phyloP scores from a whole-genome alignment of 2,113 vertebrate genomes.

The Sebastes fasciatus region DNA sequence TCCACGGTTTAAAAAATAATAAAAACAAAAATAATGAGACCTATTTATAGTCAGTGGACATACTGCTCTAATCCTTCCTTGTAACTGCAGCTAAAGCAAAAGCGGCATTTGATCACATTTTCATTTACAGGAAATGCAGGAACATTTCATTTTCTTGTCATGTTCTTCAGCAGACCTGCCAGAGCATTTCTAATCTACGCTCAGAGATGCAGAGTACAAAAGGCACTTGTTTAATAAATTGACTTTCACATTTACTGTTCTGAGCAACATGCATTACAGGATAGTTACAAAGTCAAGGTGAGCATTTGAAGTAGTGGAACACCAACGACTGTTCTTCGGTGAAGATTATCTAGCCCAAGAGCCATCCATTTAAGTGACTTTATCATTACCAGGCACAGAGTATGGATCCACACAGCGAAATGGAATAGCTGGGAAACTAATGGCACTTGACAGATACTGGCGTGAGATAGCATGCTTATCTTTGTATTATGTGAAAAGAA shows the following conservation, averaged over 20 bases:
- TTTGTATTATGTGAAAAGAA: slow-evolving; percentile 77
- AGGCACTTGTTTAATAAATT: slow-evolving; percentile 40
- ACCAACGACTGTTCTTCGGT: slow-evolving; percentile 57
- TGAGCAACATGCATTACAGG: slow-evolving; percentile 25
- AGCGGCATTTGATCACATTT: slow-evolving; percentile 14
- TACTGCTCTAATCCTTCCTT: not conserved
- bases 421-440: slow-evolving; percentile 77
- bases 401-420: slow-evolving; percentile 73
- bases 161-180: slow-evolving; percentile 17
- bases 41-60: not conserved
- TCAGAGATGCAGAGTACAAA: not conserved
- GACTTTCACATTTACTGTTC: slow-evolving; percentile 21
- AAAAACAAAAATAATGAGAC: not conserved
- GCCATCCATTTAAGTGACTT: slow-evolving; percentile 80
- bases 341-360: slow-evolving; percentile 69
- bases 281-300: slow-evolving; percentile 58
- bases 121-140: not conserved
- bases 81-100: not conserved
- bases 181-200: not conserved
- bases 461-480: slow-evolving; percentile 78
- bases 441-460: slow-evolving; percentile 80
- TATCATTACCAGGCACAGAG: slow-evolving; percentile 71
- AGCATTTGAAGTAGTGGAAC: slow-evolving; percentile 51
- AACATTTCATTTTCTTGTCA: slow-evolving; percentile 11
- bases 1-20: not conserved